These are phyloP conservation scores for Drosophila hamatofila DNA, from an alignment of 2,888 invertebrate genomes.

Conservation along the genomic window DNA sequence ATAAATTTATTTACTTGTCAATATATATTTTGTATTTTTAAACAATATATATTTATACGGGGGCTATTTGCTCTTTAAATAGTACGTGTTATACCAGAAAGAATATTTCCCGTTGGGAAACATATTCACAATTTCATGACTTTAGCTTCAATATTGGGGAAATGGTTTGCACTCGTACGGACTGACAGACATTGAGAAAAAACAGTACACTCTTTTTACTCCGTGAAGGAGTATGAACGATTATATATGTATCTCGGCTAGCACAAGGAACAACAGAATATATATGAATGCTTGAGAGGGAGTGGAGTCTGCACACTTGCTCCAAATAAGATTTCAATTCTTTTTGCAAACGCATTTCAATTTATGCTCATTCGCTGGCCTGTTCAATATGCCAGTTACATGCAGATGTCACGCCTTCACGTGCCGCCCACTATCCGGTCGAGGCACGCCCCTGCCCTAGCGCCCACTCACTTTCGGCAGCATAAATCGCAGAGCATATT, in stretches of 20 bases:
- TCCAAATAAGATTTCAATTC: constrained; percentile 72
- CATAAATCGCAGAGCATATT: constrained; percentile 81
- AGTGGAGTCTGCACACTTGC: constrained; percentile 48
- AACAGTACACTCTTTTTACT: background rate
- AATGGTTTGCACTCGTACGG: no score
- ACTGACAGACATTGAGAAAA: no score
- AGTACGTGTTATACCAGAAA: no score
- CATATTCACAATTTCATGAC: no score
- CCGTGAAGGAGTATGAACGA: background rate
- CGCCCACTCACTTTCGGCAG: constrained; percentile 47
- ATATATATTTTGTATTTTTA: no score
- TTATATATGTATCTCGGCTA: no score
- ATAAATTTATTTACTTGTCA: no score
- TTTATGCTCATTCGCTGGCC: constrained; percentile 68
- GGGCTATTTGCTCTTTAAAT: no score
- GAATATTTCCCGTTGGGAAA: no score
- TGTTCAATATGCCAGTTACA: constrained; percentile 74
- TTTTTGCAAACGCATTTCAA: constrained; percentile 65
- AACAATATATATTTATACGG: no score
- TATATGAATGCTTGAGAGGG: background rate
- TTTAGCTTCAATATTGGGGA: no score
- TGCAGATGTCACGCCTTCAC: constrained; percentile 63
- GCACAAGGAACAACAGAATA: constrained; percentile 6
- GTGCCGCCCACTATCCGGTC: constrained; percentile 35
- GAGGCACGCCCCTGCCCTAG: background rate